Conservation (phyloP, 2,113 vertebrate genomes). For the Steatornis caripensis region DNA sequence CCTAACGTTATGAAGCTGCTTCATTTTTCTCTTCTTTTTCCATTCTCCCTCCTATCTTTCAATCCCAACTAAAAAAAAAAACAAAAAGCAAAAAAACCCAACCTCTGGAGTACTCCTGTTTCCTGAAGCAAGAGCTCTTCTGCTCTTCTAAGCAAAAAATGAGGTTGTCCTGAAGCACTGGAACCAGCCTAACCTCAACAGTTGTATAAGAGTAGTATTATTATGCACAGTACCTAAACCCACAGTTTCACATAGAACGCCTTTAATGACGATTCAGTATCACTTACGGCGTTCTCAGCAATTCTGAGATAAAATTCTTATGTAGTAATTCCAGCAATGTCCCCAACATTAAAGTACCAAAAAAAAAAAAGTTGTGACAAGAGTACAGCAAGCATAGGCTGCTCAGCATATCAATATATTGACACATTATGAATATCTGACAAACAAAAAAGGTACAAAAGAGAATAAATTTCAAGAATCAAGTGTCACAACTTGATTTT, state of each 20-base stretch:
- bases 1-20: not conserved
- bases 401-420: not conserved
- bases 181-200: not conserved
- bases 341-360: not conserved
- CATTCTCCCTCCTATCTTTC: not conserved
- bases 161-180: not conserved
- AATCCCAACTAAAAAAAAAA: not conserved
- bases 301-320: not conserved
- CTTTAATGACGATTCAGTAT: not conserved
- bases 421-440: not conserved
- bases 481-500: not conserved
- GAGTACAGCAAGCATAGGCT: not conserved
- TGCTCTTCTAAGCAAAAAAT: not conserved
- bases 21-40: not conserved
- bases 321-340: not conserved
- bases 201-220: not conserved
- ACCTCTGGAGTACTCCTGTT: not conserved
- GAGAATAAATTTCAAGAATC: fast-evolving
- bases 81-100: not conserved
- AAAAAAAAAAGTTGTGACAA: not conserved
- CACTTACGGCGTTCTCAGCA: fast-evolving
- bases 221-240: not conserved
- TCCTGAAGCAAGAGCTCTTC: not conserved
- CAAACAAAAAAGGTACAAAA: not conserved
- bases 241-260: not conserved